phyloP scores from a whole-genome alignment of 1,140 invertebrate species.

The Dinothrombium tinctorium region DNA sequence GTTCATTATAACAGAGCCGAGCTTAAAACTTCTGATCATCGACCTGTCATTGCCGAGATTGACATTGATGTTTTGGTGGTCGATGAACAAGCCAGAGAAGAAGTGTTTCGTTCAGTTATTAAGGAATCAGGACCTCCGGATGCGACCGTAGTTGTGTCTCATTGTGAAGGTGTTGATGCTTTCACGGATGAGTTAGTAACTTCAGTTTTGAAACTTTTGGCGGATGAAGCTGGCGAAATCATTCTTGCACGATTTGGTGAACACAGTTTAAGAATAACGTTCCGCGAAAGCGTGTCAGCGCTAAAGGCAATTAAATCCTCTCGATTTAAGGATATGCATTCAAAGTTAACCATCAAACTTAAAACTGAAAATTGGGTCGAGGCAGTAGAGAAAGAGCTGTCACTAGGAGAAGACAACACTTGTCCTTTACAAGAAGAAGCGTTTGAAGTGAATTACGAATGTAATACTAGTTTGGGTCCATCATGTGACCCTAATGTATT shows the following conservation, averaged over 20 bases:
- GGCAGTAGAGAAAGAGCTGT: slow-evolving; percentile 51
- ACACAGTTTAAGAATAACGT: slow-evolving; percentile 63
- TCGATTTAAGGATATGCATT: slow-evolving; percentile 5
- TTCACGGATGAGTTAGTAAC: slow-evolving; percentile 46
- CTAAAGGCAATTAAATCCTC: slow-evolving; percentile 39
- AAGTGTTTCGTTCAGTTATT: slow-evolving; percentile 59
- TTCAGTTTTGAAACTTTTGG: slow-evolving; percentile 40
- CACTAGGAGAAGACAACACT: slow-evolving; percentile 54
- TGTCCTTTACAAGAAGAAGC: slow-evolving; percentile 31
- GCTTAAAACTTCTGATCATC: slow-evolving; percentile 91
- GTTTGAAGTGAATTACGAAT: slow-evolving; percentile 18
- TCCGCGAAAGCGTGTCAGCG: slow-evolving; percentile 56
- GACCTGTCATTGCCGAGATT: slow-evolving; percentile 64
- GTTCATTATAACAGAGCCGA: slow-evolving; percentile 75
- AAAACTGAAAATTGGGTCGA: slow-evolving; percentile 62
- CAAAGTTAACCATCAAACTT: slow-evolving; percentile 40
- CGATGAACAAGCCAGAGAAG: slow-evolving; percentile 40
- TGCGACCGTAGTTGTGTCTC: slow-evolving; percentile 56
- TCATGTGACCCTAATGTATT: not conserved
- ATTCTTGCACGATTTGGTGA: slow-evolving; percentile 73
- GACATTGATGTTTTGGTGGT: slow-evolving; percentile 63
- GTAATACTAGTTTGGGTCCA: slow-evolving; percentile 7
- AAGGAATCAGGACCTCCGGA: slow-evolving; percentile 73
- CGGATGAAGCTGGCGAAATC: slow-evolving; percentile 46
- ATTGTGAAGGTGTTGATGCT: slow-evolving; percentile 16